Percentiles rank a stretch among this genome's conserved stretches.
phyloP scores from a whole-genome alignment of 2,113 vertebrate species.

The Nycticebus coucang region DNA sequence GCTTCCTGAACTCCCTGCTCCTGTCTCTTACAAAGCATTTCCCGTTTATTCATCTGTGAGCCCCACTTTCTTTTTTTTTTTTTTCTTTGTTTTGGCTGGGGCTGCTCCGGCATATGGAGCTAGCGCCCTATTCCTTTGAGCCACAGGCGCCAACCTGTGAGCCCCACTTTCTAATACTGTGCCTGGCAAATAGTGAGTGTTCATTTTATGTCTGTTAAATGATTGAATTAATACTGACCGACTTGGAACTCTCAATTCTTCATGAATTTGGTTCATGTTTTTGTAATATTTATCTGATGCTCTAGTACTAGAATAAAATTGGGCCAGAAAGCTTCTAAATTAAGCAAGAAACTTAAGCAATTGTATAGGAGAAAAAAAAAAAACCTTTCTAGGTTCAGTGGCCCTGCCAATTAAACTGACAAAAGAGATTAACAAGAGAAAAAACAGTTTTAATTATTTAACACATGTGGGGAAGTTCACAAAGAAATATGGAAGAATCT shows the following conservation, averaged over 20 bases:
- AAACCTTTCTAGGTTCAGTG: not conserved
- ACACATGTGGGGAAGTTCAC: not conserved
- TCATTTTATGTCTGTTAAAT: not conserved
- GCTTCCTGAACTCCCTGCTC: not conserved
- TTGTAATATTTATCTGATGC: conserved; percentile 9
- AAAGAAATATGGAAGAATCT: not conserved
- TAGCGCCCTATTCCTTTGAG: no score
- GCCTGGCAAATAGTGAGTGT: not conserved
- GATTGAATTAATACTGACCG: not conserved
- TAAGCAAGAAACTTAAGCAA: not conserved
- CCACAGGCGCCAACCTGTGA: no score
- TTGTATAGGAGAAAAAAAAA: not conserved
- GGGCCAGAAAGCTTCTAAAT: not conserved
- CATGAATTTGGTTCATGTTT: not conserved
- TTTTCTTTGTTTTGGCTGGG: no score
- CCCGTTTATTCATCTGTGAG: not conserved
- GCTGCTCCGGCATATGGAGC: no score
- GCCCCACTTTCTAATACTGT: not conserved
- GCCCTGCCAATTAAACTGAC: not conserved
- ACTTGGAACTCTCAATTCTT: not conserved
- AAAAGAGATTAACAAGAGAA: not conserved
- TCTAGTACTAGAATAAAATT: conserved; percentile 23
- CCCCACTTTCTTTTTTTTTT: no score
- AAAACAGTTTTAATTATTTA: not conserved
- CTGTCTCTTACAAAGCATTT: not conserved